Evolutionary conservation across 2,888 invertebrate genomes (phyloP), one percentile per base, ranked within the genome.

Genomic region (Crioceris asparagi): DNA sequence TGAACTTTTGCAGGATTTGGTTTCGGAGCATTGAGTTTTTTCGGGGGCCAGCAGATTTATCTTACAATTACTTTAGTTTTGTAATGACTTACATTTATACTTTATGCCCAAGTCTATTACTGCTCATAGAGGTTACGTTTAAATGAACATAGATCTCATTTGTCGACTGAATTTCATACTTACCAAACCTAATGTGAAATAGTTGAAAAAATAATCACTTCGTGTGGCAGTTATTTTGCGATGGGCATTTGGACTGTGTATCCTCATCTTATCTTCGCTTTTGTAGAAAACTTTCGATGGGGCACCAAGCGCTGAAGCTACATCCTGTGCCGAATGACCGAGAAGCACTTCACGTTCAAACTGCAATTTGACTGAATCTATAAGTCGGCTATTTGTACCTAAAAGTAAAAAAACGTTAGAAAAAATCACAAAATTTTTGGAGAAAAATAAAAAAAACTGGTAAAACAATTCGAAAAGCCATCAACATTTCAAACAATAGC

Each of bases 191-290:
- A 97, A 71, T 1, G 93, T 92, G 63, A 94, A 93, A 65, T 97
- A 98, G 69, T 98, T 98, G 68, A 90, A 97, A 71, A 98, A 97
- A 67, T 93, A 96, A 66, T 98, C 97, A 32, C 93, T 91, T 41
- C 84, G 79, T 48, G 79, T 79, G 43, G 80, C 78, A 41, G 83
- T 74, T 40, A 77, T 82, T 48, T 83, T 77, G 40, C 79, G 74
- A 59, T 86, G 81, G 8, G 86, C 82, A 54, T 83, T 83, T 23
- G 90, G 86, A 49, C 85, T 80, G 68, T 96, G 96, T 57, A 96
- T 96, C 65, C 90, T 84, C 96, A 98, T 97, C 71, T 97, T 98
- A 65, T 98, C 97, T 65, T 98, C 97, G 29, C 93, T 86, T 68
- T 98, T 98, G 69, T 87, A 98, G 69, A 92, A 97, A 2, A 94